These are phyloP conservation scores for Orthosia gothica DNA, from an alignment of 2,888 invertebrate species.

Conservation along the genomic window DNA sequence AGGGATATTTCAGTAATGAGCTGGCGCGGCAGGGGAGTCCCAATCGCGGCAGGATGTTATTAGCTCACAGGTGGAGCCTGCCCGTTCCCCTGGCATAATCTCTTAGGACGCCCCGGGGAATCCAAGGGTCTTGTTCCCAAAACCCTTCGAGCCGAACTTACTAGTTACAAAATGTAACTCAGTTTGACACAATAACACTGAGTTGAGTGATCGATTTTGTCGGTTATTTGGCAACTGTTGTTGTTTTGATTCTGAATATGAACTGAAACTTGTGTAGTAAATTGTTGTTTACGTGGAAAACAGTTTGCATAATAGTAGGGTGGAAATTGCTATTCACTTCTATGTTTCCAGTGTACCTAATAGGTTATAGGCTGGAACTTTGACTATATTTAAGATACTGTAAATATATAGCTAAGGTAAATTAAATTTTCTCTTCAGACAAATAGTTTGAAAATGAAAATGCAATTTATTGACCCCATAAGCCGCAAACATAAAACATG, in stretches of 20 bases:
- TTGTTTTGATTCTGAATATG: conserved; percentile 18
- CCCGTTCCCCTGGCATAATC: conserved; percentile 40
- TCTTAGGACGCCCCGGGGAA: conserved; percentile 60
- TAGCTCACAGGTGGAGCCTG: conserved; percentile 58
- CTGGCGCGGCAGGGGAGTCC: conserved; percentile 54
- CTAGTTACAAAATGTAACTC: conserved; percentile 39
- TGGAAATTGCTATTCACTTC: background rate
- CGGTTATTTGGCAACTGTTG: conserved; percentile 21
- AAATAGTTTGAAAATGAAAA: conserved; percentile 15
- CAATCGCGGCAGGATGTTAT: conserved; percentile 54
- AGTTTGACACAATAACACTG: conserved; percentile 34
- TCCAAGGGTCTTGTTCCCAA: conserved; percentile 22
- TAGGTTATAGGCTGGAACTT: background rate
- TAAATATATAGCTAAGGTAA: background rate
- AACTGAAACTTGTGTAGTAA: background rate
- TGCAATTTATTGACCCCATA: background rate
- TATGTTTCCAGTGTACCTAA: conserved; percentile 9
- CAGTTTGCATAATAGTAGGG: background rate
- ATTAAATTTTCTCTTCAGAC: background rate
- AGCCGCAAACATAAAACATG: conserved; percentile 7
- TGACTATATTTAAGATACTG: background rate
- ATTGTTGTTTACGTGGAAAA: conserved; percentile 6
- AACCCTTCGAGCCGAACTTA: conserved; percentile 35
- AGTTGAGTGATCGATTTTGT: conserved; percentile 30
- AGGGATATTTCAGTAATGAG: conserved; percentile 53